Conservation (phyloP, 2,113 vertebrate species). For the Axis porcinus region DNA sequence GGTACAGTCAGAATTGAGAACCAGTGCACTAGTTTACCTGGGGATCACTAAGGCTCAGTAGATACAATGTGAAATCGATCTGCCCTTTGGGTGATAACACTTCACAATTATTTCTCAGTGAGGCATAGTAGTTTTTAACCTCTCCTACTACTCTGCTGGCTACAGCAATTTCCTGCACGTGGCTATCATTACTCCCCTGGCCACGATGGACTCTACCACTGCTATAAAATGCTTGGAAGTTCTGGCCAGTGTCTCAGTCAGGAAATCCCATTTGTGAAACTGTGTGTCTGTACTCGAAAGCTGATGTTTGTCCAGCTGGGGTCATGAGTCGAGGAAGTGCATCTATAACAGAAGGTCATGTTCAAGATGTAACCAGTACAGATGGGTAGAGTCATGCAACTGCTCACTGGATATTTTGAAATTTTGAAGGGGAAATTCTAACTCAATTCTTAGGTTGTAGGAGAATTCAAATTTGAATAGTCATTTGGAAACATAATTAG, state of each 20-base stretch:
- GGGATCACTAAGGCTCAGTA: not conserved
- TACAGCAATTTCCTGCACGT: not conserved
- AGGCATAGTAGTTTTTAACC: not conserved
- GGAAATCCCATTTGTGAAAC: not conserved
- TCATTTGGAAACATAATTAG: too few relatives aligned
- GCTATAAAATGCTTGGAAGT: not conserved
- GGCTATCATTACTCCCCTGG: not conserved
- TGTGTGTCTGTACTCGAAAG: not conserved
- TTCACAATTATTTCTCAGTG: not conserved
- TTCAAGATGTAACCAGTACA: not conserved
- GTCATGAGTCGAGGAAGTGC: not conserved
- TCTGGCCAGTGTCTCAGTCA: not conserved
- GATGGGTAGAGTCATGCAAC: not conserved
- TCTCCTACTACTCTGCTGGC: not conserved
- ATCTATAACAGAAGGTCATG: not conserved
- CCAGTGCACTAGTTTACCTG: not conserved
- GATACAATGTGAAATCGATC: not conserved
- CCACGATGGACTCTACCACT: not conserved
- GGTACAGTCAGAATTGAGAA: not conserved
- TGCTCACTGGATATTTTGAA: not conserved
- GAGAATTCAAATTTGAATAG: not conserved
- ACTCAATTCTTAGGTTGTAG: not conserved
- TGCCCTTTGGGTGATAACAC: not conserved
- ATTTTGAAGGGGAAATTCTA: not conserved
- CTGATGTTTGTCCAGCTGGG: not conserved